A percentile compares a stretch with the other conserved stretches of the same genome.
These are phyloP conservation scores for Oncopeltus fasciatus DNA, from an alignment of 1,140 invertebrate genomes.

Conservation along the genomic window DNA sequence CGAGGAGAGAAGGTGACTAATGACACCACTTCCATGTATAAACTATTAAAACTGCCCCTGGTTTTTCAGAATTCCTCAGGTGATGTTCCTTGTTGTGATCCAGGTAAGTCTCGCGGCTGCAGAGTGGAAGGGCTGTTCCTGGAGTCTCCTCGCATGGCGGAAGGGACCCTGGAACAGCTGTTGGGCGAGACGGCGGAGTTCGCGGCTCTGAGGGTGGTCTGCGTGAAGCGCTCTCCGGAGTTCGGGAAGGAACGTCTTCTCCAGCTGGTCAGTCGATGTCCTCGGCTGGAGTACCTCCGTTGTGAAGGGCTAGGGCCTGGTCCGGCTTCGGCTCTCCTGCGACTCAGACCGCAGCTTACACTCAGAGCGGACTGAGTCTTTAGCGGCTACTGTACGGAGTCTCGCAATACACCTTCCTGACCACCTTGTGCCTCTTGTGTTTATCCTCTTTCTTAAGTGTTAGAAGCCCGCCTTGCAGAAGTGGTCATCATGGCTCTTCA, in stretches of 20 bases:
- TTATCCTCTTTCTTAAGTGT: too few relatives aligned
- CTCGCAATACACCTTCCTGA: too few relatives aligned
- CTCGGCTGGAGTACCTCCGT: not conserved
- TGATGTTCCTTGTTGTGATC: too few relatives aligned
- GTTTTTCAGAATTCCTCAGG: too few relatives aligned
- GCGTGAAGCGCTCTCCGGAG: constrained; percentile 23
- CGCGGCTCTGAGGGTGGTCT: constrained; percentile 18
- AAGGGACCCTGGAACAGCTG: constrained; percentile 16
- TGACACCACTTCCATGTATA: too few relatives aligned
- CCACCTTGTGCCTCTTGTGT: too few relatives aligned
- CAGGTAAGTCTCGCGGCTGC: constrained; percentile 5
- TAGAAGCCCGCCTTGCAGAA: too few relatives aligned
- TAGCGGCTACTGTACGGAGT: too few relatives aligned
- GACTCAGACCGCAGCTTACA: not conserved
- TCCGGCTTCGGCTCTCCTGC: not conserved
- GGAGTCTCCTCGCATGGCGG: constrained; percentile 25
- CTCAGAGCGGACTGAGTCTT: not conserved
- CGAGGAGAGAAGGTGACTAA: too few relatives aligned
- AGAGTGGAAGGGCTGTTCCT: constrained; percentile 24
- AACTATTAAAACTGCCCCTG: too few relatives aligned
- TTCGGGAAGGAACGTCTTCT: constrained; percentile 18
- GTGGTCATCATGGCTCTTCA: too few relatives aligned
- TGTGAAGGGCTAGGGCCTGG: not conserved
- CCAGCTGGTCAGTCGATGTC: not conserved
- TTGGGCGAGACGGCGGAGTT: not conserved